Conservation (phyloP, 1,140 invertebrate genomes). For the Formica selysi region DNA sequence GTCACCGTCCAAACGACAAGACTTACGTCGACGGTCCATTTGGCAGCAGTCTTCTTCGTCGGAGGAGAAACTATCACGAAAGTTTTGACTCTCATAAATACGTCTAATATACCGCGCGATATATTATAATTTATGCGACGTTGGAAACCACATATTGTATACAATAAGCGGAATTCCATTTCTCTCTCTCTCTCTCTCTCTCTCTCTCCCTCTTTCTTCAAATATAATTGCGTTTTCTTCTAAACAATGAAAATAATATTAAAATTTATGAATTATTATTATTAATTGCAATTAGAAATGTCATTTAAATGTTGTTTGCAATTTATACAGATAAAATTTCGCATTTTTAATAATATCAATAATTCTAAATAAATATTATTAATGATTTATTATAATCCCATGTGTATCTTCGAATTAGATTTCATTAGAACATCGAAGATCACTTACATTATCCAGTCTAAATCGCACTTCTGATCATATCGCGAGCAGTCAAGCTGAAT, state of each 20-base stretch:
- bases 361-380: background rate
- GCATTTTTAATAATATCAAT: background rate
- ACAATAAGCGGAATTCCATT: background rate
- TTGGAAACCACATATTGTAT: background rate
- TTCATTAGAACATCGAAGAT: background rate
- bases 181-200: background rate
- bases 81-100: constrained; percentile 9
- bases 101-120: background rate
- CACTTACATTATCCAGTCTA: background rate
- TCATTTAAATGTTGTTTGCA: background rate
- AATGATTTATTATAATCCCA: background rate
- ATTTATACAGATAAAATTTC: background rate
- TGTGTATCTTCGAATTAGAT: background rate
- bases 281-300: no score
- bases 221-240: background rate
- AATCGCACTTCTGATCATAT: constrained; percentile 13
- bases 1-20: constrained; percentile 18
- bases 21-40: constrained; percentile 43
- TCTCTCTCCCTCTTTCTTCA: background rate
- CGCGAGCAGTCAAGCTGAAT: background rate
- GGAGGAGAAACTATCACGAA: background rate
- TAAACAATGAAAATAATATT: background rate
- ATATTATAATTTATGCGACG: background rate
- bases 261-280: no score
- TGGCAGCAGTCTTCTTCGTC: constrained; percentile 21